Conservation (phyloP, 2,113 vertebrate species). For the Dryoscopus gambensis region DNA sequence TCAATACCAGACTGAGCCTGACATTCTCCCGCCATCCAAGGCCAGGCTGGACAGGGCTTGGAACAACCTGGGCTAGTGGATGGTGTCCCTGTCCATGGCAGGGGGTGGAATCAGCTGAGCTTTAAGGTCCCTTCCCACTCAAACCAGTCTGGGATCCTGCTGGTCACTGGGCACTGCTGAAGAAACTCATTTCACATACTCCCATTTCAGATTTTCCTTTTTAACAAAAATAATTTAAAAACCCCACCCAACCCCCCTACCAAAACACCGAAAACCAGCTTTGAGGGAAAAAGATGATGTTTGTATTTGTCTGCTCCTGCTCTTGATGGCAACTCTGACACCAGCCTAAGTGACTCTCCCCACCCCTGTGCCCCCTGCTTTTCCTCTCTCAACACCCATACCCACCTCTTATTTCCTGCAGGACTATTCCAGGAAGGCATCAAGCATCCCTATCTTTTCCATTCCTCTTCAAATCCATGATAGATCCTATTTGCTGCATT, state of each 20-base stretch:
- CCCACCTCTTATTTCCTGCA: rapidly evolving
- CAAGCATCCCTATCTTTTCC: too few species aligned
- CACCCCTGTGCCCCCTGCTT: background rate
- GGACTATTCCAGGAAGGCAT: rapidly evolving
- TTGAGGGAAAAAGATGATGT: background rate
- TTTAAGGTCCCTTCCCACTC: background rate
- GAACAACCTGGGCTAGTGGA: background rate
- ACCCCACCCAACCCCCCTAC: background rate
- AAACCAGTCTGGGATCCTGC: background rate
- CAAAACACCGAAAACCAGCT: background rate
- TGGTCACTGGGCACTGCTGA: background rate
- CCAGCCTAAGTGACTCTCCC: background rate
- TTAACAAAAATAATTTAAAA: background rate
- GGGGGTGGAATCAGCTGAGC: background rate
- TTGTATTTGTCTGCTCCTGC: background rate
- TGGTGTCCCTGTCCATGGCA: background rate
- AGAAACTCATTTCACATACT: background rate
- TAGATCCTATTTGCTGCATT: background rate
- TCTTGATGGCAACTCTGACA: background rate
- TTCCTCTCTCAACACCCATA: background rate
- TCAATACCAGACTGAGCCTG: background rate
- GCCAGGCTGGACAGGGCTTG: background rate
- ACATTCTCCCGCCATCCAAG: background rate
- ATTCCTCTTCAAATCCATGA: background rate
- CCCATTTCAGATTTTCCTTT: background rate